These are phyloP conservation scores for Drosophila longiperda DNA, from an alignment of 2,888 invertebrate genomes.

Conservation along the genomic window DNA sequence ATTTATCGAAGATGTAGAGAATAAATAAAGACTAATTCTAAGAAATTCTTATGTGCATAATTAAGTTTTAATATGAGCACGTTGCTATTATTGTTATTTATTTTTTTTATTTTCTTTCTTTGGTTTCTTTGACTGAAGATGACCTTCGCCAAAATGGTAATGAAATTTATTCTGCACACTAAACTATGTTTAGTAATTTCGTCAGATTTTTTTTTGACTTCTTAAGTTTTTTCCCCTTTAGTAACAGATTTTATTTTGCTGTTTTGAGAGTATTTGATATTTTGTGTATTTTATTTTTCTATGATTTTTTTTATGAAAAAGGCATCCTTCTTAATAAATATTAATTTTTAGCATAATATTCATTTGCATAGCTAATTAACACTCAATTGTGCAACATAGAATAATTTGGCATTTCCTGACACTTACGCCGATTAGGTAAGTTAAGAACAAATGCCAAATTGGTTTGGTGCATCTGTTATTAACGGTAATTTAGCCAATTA, in stretches of 20 bases:
- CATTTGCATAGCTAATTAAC: not conserved
- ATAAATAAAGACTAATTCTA: not conserved
- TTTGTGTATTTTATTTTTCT: not conserved
- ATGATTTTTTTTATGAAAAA: not conserved
- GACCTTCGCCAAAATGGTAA: not conserved
- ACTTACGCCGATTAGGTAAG: conserved; percentile 12
- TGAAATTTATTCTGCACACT: not conserved
- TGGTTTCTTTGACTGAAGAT: not conserved
- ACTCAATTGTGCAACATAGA: not conserved
- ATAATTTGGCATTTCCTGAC: conserved; percentile 8
- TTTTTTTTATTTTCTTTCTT: not conserved
- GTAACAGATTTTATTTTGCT: not conserved
- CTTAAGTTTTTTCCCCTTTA: not conserved
- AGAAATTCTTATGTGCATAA: not conserved
- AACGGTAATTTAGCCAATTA: conserved; percentile 49
- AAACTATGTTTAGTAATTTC: conserved; percentile 5
- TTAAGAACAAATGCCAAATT: conserved; percentile 26
- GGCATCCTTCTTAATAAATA: not conserved
- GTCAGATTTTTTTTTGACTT: not conserved
- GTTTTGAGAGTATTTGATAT: not conserved
- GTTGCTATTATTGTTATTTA: not conserved
- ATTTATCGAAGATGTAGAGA: not conserved
- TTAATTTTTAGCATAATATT: not conserved
- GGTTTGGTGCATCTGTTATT: conserved; percentile 22
- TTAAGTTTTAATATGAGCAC: not conserved